Percentiles rank a stretch among this genome's conserved stretches.
Conservation (phyloP, 1,140 invertebrate species). For the Acyrthosiphon pisum region DNA sequence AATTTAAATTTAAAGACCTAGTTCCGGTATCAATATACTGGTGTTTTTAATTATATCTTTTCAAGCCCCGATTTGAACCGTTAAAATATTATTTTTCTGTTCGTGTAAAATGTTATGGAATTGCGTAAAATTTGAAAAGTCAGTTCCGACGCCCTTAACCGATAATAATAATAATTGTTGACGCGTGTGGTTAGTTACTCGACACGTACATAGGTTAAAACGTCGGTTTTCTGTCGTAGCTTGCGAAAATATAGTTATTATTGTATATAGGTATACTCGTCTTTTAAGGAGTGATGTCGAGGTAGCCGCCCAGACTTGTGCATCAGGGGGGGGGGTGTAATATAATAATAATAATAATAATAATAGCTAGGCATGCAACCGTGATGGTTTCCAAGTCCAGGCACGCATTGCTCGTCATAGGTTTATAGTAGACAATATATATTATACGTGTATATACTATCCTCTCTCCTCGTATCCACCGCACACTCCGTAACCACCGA, state of each 20-base stretch:
- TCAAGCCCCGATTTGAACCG: background rate
- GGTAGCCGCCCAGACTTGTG: too few relatives aligned
- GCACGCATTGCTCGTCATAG: background rate
- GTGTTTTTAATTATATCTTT: background rate
- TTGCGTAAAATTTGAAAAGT: too few relatives aligned
- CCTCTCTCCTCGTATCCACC: background rate
- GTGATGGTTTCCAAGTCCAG: conserved; percentile 5
- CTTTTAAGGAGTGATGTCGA: background rate
- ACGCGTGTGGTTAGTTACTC: background rate
- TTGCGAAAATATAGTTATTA: background rate
- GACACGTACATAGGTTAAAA: background rate
- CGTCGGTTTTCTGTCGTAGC: background rate
- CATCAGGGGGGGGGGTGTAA: background rate
- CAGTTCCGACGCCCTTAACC: too few relatives aligned
- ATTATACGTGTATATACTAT: background rate
- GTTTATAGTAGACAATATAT: background rate
- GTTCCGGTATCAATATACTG: background rate
- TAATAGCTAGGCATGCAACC: background rate
- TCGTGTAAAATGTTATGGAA: background rate
- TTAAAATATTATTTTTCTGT: background rate
- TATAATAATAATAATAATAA: background rate
- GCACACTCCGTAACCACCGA: too few relatives aligned
- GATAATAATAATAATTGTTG: background rate
- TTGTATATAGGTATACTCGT: background rate
- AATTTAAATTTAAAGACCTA: background rate